Conservation (phyloP, 2,797 vertebrate species). For the Eurystomus glaucurus region DNA sequence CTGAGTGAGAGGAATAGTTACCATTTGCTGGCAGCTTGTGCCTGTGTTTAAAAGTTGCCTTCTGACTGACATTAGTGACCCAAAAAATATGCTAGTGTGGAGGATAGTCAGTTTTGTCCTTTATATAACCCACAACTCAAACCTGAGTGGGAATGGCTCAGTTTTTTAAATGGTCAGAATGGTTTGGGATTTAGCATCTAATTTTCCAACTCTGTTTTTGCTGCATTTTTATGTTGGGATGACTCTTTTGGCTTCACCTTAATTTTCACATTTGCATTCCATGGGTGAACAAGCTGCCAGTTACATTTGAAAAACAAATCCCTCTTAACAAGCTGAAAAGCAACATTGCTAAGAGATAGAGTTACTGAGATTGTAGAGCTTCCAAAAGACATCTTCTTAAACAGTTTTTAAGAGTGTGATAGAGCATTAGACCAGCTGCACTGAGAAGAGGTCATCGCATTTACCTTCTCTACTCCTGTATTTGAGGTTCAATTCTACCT, state of each 20-base stretch:
- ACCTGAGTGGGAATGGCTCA: neutral
- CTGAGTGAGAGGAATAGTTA: neutral
- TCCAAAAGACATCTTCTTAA: neutral
- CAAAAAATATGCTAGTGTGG: neutral
- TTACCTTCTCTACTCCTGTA: neutral
- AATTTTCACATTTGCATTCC: neutral
- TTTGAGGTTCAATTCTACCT: neutral
- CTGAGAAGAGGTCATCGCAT: neutral
- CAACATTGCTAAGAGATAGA: neutral
- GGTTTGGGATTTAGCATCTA: neutral
- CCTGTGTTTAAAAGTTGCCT: neutral
- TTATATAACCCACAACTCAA: neutral
- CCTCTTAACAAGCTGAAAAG: neutral
- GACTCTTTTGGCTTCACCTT: neutral
- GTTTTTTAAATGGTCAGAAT: neutral
- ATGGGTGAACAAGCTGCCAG: neutral
- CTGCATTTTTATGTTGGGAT: neutral
- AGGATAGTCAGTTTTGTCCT: neutral
- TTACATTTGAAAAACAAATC: constrained; percentile 11
- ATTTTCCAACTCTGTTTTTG: neutral
- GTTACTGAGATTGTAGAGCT: neutral
- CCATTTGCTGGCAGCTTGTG: neutral
- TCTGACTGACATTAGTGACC: neutral
- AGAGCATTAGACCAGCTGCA: neutral
- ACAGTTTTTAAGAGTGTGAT: neutral